Conservation (phyloP, 2,888 invertebrate species). For the Pelosia muscerda region DNA sequence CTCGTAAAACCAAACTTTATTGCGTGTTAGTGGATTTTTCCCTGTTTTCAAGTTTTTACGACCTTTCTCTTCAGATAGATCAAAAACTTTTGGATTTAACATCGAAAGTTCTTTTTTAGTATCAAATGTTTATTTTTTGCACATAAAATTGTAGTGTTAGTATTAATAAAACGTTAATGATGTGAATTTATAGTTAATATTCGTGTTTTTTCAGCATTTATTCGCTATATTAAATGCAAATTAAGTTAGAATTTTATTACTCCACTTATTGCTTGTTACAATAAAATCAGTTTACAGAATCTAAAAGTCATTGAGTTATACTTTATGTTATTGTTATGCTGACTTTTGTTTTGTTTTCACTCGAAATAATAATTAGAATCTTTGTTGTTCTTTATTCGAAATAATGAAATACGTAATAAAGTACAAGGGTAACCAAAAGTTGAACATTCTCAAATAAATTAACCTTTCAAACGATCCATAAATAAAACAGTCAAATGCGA, state of each 20-base stretch:
- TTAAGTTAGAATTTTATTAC: neutral
- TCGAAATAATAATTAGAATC: neutral
- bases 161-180: neutral
- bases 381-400: neutral
- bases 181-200: neutral
- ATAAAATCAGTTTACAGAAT: slow-evolving; percentile 2
- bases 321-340: neutral
- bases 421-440: slow-evolving; percentile 10
- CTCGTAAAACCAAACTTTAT: slow-evolving; percentile 45
- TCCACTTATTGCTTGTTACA: neutral
- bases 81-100: slow-evolving; percentile 29
- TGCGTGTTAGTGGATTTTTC: slow-evolving; percentile 42
- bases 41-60: slow-evolving; percentile 33
- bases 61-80: slow-evolving; percentile 29
- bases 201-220: neutral
- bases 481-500: slow-evolving; percentile 35
- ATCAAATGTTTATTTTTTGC: slow-evolving; percentile 15
- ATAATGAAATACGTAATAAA: neutral
- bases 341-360: neutral
- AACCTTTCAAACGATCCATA: slow-evolving; percentile 29
- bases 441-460: slow-evolving; percentile 30
- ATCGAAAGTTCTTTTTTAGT: slow-evolving; percentile 31
- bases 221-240: neutral
- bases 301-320: neutral
- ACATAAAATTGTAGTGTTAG: neutral